Percentiles rank a stretch among this genome's conserved stretches.
phyloP scores from a whole-genome alignment of 2,797 vertebrate species.

The Betta splendens region DNA sequence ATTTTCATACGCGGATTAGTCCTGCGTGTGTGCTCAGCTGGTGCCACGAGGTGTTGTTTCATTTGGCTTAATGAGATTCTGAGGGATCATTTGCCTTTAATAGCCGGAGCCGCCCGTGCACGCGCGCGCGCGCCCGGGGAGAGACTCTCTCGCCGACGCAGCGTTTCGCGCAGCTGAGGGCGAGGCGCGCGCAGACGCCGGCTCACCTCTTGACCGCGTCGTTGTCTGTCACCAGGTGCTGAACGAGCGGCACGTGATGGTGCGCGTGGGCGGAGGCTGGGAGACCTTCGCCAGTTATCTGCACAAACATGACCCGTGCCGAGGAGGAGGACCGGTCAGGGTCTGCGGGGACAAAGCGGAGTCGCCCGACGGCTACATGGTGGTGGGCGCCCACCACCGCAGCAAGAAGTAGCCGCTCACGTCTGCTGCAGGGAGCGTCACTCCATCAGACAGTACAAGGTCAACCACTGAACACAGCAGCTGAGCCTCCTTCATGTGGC shows the following conservation, averaged over 20 bases:
- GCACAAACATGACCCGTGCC: constrained; percentile 95
- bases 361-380: constrained; percentile 92
- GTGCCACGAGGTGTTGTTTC: constrained; percentile 74
- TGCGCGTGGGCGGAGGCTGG: constrained; percentile 96
- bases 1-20: constrained; percentile 65
- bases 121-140: constrained; percentile 34
- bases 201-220: constrained; percentile 9
- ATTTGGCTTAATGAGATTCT: constrained; percentile 85
- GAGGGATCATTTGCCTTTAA: constrained; percentile 73
- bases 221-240: constrained; percentile 85
- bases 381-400: constrained; percentile 89
- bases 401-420: constrained; percentile 80
- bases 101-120: constrained; percentile 49
- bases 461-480: not conserved
- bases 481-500: constrained; percentile 1
- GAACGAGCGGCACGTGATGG: constrained; percentile 97
- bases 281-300: constrained; percentile 93
- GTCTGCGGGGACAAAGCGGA: constrained; percentile 82
- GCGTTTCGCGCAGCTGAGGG: constrained; percentile 30
- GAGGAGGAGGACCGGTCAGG: constrained; percentile 83
- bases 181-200: constrained; percentile 15
- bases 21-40: constrained; percentile 79
- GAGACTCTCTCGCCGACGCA: constrained; percentile 1
- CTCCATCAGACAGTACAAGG: constrained; percentile 6
- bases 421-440: not conserved